Evolutionary conservation across 2,888 invertebrate species (phyloP), one percentile per base, ranked within the genome.

Genomic region (Ypsolopha scabrella): DNA sequence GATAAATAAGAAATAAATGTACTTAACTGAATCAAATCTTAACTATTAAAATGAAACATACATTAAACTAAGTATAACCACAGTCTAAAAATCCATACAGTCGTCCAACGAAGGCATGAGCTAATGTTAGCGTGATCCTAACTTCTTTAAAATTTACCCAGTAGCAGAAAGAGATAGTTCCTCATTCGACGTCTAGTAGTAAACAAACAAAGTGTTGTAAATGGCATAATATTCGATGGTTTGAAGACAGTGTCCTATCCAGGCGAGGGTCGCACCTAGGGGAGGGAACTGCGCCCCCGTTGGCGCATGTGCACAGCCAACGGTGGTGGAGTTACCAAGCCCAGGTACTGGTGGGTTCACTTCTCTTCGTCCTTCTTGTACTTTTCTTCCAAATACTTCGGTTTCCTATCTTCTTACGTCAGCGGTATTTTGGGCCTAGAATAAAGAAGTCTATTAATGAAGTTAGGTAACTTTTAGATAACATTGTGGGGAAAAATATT

Each of bases 301-400:
- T 91, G 92, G 90, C 92, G 78, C 70, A 68, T 65, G 59, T 73
- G 64, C 67, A 80, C 76, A 83, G 92, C 92, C 92, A 92, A 92
- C 92, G 92, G 92, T 92, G 92, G 92, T 92, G 92, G 92, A 92
- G 92, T 92, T 92, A 92, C 92, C 92, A 92, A 82, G 86, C 90
- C 91, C 75, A 81, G 79, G 55, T 70, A 80, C 85, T 24, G 24
- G 24, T 4, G 24, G 24, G 24, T 24, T 39, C 39, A 11, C 39
- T 39, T 39, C 39, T 39, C n/a, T n/a, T n/a, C 3, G 39, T 6
- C 1, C n/a, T 39, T 39, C n/a, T n/a, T n/a, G n/a, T n/a, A n/a
- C 39, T 9, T n/a, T 39, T 11, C n/a, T 39, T 39, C 39, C 39
- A n/a, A 39, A 39, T 39, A 3, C 39, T n/a, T 39, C 3, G 6